phyloP scores from a whole-genome alignment of 2,888 invertebrate species.

The Zygothrica quintamaculata region DNA sequence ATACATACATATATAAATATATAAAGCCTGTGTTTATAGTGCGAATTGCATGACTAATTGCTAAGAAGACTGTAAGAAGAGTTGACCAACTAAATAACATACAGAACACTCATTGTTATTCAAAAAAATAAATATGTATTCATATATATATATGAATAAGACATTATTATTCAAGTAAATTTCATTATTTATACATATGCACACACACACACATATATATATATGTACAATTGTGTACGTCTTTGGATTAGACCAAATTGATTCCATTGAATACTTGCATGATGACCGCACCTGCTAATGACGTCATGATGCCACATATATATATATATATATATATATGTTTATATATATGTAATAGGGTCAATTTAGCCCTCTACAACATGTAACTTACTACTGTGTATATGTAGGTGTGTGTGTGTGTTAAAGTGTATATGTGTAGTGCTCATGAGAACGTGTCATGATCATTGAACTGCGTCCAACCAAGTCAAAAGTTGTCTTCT shows the following conservation, averaged over 20 bases:
- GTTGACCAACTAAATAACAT: conserved; percentile 5
- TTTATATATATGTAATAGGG: conserved; percentile 38
- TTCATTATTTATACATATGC: background rate
- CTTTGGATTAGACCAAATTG: conserved; percentile 22
- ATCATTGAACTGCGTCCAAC: conserved; percentile 58
- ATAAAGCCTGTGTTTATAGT: too few relatives aligned
- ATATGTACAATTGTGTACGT: conserved; percentile 6
- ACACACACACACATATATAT: background rate
- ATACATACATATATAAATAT: too few relatives aligned
- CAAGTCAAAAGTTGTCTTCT: conserved; percentile 31
- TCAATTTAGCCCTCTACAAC: conserved; percentile 44
- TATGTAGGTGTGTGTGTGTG: conserved; percentile 7
- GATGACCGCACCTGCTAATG: conserved; percentile 62
- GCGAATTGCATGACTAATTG: conserved; percentile 8
- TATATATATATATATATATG: conserved; percentile 25
- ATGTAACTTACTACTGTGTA: conserved; percentile 11
- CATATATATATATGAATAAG: conserved; percentile 16
- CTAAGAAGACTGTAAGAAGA: conserved; percentile 7
- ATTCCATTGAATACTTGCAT: conserved; percentile 46
- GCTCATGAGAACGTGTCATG: conserved; percentile 57
- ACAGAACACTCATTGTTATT: conserved; percentile 9
- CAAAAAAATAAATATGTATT: conserved; percentile 2
- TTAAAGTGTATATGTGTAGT: conserved; percentile 7
- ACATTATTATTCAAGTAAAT: conserved; percentile 18
- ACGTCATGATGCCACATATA: conserved; percentile 42